These are phyloP conservation scores for Camponotus floridanus DNA, from an alignment of 1,140 invertebrate species.

Conservation along the genomic window DNA sequence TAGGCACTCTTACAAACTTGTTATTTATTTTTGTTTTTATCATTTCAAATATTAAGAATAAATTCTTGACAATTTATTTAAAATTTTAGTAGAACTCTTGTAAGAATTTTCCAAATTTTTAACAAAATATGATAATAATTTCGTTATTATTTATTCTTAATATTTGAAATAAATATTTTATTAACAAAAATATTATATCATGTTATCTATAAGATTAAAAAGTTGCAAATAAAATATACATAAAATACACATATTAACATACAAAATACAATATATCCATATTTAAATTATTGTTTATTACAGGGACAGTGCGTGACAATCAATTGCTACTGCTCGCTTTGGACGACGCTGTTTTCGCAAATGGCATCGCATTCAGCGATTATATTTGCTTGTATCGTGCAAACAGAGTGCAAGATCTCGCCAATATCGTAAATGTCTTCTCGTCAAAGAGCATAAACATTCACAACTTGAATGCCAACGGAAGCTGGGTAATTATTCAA, in stretches of 20 bases:
- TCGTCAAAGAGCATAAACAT: slow-evolving; percentile 71
- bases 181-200: background rate
- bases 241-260: background rate
- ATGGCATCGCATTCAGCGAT: slow-evolving; percentile 80
- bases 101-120: background rate
- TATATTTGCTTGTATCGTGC: slow-evolving; percentile 80
- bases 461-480: slow-evolving; percentile 75
- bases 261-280: background rate
- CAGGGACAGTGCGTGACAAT: slow-evolving; percentile 82
- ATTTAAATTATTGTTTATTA: slow-evolving; percentile 19
- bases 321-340: slow-evolving; percentile 81
- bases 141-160: no score
- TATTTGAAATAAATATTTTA: no score
- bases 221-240: background rate
- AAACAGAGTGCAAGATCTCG: slow-evolving; percentile 75
- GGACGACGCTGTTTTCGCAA: slow-evolving; percentile 79
- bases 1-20: no score
- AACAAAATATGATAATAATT: no score
- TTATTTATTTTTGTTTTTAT: background rate
- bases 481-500: slow-evolving; percentile 81
- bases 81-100: background rate
- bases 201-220: background rate
- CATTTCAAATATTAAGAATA: background rate
- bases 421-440: slow-evolving; percentile 77
- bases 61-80: background rate